Base-by-base conservation (phyloP, 2,888 invertebrate species). In the Syrista parreyssii region DNA sequence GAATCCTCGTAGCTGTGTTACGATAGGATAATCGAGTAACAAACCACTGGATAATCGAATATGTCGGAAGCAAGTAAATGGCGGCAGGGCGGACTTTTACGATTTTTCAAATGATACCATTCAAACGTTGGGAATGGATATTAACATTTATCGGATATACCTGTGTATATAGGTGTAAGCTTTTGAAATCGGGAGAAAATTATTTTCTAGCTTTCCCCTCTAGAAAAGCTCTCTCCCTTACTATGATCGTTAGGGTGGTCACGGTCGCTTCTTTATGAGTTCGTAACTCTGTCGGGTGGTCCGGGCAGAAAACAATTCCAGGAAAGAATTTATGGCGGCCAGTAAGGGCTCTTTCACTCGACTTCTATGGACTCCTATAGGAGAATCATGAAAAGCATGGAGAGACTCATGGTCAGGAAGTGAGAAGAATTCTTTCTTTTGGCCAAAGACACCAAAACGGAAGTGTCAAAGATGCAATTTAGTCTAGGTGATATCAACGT, bases 191-290 rank as follows among this genome's bases (percentile, higher is more conserved):
- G 23, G 9, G 23, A 55, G 2, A 71, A 71, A 71, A 71, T 33
- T 31, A 31, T 71, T 71, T 71, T 71, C 71, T 2, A 55, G 9
- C 23, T 55, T 9, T 23, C 55, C 23, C 55, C 23, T 15, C 55
- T 6, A 55, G 9, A 23, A 55, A 9, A 55, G 55, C 23, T 9
- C 23, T 55, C 55, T 6, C 23, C 55, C 15, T 40, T 82, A 76
- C 80, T 74, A 75, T 79, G 81, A 78, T 80, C 84, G 82, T 84
- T 84, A 84, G 81, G 80, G 80, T 76, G 74, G 73, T 35, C 68
- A 74, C 55, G 78, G 40, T 79, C 77, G 80, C 76, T 81, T 80
- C 81, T 84, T 84, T 84, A 83, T 80, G 82, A 79, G 82, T 83
- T 75, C 76, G 79, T 80, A 81, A 81, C 81, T 83, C 78, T 68